Evolutionary conservation across 1,140 invertebrate species (phyloP).

Genomic region (Drosophila parvula): DNA sequence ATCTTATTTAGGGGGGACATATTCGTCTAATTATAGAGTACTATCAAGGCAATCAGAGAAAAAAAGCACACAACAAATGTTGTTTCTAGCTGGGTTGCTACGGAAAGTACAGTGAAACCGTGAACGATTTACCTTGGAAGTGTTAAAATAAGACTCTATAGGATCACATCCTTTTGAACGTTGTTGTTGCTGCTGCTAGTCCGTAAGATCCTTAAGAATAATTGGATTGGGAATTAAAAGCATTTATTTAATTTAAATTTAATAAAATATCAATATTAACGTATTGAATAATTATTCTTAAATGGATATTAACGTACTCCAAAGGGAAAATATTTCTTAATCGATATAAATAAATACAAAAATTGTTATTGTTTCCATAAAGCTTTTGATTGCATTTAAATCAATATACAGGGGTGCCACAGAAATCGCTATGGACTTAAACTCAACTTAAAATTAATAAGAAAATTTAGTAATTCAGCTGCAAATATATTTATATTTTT

Average conservation of each 20-base stretch:
- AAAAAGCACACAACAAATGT: conserved; percentile 23
- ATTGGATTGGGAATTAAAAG: neutral
- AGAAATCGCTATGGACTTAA: neutral
- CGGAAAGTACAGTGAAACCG: conserved; percentile 26
- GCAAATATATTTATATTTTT: neutral
- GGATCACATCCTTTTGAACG: neutral
- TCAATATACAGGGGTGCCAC: neutral
- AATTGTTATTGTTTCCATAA: too few relatives aligned
- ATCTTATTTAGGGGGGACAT: conserved; percentile 29
- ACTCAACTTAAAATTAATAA: neutral
- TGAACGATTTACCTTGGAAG: neutral
- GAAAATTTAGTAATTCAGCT: neutral
- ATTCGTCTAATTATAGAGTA: conserved; percentile 64
- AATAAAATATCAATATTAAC: neutral
- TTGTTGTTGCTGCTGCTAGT: neutral
- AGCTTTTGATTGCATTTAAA: neutral
- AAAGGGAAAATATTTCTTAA: too few relatives aligned
- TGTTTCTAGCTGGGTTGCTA: conserved; percentile 24
- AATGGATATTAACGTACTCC: neutral
- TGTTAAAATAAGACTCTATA: neutral
- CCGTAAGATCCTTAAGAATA: neutral
- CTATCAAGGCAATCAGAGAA: conserved; percentile 58
- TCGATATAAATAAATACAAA: too few relatives aligned
- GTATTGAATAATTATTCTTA: neutral
- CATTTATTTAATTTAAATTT: too few relatives aligned